A percentile compares a stretch with the other conserved stretches of the same genome.
These are phyloP conservation scores for Typhlichthys eigenmanni DNA, from an alignment of 2,797 vertebrate species.

Conservation along the genomic window DNA sequence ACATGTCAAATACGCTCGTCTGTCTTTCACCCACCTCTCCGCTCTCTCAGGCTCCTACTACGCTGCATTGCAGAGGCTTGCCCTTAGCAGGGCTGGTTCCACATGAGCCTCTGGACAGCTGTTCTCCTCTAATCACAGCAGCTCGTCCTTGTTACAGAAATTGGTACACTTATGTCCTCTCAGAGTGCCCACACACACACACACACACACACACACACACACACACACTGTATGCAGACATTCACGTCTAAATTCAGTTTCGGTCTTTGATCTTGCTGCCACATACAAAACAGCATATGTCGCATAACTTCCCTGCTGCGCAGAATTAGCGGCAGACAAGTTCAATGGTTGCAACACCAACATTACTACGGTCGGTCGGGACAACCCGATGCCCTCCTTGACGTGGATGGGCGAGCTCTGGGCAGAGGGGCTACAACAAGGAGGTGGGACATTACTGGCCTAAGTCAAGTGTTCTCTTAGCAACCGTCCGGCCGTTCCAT, in stretches of 20 bases:
- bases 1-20: constrained; percentile 42
- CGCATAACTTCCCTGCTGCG: too few species aligned
- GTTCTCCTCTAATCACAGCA: constrained; percentile 44
- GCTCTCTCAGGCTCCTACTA: constrained; percentile 42
- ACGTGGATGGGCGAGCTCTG: constrained; percentile 44
- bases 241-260: constrained; percentile 33
- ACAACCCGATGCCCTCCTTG: constrained; percentile 33
- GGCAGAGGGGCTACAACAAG: not conserved
- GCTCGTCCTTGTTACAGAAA: constrained; percentile 39
- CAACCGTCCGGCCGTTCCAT: constrained; percentile 56
- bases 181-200: constrained; percentile 16
- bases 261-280: not conserved
- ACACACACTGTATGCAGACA: not conserved
- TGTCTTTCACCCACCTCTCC: constrained; percentile 64
- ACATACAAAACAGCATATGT: not conserved
- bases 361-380: not conserved
- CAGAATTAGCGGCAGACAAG: not conserved
- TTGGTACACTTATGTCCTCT: constrained; percentile 24
- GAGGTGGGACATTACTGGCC: constrained; percentile 63
- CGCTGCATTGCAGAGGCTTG: constrained; percentile 61
- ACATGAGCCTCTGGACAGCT: constrained; percentile 28
- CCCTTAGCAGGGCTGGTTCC: constrained; percentile 36
- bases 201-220: constrained; percentile 3
- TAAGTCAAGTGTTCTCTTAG: constrained; percentile 65
- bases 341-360: constrained; percentile 23